Percentiles rank a stretch among this genome's conserved stretches.
These are phyloP conservation scores for Bombyx mandarina DNA, from an alignment of 1,140 invertebrate species.

Conservation along the genomic window DNA sequence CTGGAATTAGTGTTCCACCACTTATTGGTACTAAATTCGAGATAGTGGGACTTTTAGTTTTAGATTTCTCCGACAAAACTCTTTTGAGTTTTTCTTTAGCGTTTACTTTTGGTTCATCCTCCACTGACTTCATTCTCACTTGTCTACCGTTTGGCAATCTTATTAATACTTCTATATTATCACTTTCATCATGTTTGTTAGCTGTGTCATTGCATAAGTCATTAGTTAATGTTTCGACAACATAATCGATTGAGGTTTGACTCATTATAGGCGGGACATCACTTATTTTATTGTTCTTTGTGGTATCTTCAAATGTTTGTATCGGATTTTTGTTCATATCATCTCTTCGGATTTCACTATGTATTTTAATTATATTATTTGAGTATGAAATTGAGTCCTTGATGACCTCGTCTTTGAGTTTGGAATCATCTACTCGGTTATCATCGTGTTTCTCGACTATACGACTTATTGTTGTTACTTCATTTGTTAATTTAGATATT, in stretches of 20 bases:
- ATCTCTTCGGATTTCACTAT: constrained; percentile 36
- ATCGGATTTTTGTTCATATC: constrained; percentile 21
- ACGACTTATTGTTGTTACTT: constrained; percentile 54
- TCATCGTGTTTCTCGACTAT: constrained; percentile 36
- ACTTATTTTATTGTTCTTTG: constrained; percentile 26
- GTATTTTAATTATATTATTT: constrained; percentile 56
- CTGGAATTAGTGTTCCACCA: constrained; percentile 41
- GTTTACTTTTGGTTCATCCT: constrained; percentile 30
- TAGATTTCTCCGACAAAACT: constrained; percentile 30
- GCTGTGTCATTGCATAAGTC: constrained; percentile 26
- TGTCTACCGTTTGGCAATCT: constrained; percentile 46
- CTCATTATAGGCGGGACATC: constrained; percentile 52
- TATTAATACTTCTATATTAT: constrained; percentile 49
- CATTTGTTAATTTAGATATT: constrained; percentile 60
- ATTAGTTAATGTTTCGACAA: constrained; percentile 49
- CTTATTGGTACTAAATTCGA: constrained; percentile 27
- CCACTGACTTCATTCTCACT: constrained; percentile 44
- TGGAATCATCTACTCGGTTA: constrained; percentile 23
- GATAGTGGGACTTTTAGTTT: constrained; percentile 11
- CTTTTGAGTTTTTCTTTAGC: constrained; percentile 47
- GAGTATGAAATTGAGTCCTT: constrained; percentile 45
- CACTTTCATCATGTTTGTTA: constrained; percentile 22
- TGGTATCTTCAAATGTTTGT: constrained; percentile 24
- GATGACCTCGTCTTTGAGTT: constrained; percentile 25
- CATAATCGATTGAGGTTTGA: constrained; percentile 52